Evolutionary conservation across 2,888 invertebrate species (phyloP), one percentile per base, ranked within the genome.

Genomic region (Unio delphinus): DNA sequence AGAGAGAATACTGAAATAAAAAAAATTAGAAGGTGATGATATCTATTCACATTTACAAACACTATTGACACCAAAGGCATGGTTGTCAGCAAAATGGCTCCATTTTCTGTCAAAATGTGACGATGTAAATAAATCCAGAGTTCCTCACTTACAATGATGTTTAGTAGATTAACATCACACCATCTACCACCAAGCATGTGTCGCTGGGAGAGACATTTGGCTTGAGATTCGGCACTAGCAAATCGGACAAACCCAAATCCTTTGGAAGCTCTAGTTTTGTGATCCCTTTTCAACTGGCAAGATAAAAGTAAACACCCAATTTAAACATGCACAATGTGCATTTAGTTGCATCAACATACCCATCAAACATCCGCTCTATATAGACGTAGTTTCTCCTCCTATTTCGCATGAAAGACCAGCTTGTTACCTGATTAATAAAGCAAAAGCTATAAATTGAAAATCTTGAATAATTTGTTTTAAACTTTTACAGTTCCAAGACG

Each of bases 211-310:
- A 99, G 92, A 56, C 98, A 98, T 88, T 97, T 93, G 92, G 96
- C 94, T 91, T 99, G 99, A 56, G 96, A 95, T 81, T 98, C 97
- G 89, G 97, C 97, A 65, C 96, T 96, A 59, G 94, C 95, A 91
- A 99, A 99, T 68, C 98, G 92, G 78, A 99, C 96, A 90, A 99
- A 99, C 65, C 99, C 99, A 91, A 99, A 99, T 65, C 99, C 99
- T 91, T 98, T 99, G 57, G 98, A 98, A 81, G 96, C 95, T n/a
- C 97, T 23, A 23, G 23, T 23, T 23, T 23, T 23, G 23, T 23
- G 23, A 23, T 23, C 23, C 23, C 23, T 23, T 23, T 23, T 23
- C 23, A 23, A 23, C 23, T 23, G 23, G 23, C 23, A 23, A 23
- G 0, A 23, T 23, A 23, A 23, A 23, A 23, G 23, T 23, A 23